Evolutionary conservation across 2,888 invertebrate genomes (phyloP).

Genomic region (Crematogaster levior): DNA sequence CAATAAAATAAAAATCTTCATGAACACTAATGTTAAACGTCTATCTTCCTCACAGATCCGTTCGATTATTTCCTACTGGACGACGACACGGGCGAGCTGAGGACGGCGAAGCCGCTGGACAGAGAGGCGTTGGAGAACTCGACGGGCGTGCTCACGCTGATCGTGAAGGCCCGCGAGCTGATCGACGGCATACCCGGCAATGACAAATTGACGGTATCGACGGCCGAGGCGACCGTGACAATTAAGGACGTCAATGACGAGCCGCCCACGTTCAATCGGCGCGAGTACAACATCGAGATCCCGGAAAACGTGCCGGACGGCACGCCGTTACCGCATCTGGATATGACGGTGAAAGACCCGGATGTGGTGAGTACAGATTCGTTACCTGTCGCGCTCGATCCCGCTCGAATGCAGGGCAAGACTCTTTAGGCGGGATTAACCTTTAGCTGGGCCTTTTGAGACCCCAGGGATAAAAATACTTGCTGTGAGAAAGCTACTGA

Average conservation of each 20-base stretch:
- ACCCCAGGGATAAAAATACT: too few relatives aligned
- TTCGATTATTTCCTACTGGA: conserved; percentile 95
- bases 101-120: conserved; percentile 94
- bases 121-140: conserved; percentile 93
- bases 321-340: conserved; percentile 92
- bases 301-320: conserved; percentile 94
- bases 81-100: conserved; percentile 91
- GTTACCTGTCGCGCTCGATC: background rate
- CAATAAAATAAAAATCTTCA: background rate
- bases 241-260: conserved; percentile 96
- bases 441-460: too few relatives aligned
- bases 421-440: too few relatives aligned
- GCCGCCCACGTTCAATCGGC: conserved; percentile 93
- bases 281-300: conserved; percentile 93
- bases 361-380: conserved; percentile 90
- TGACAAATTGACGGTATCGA: conserved; percentile 90
- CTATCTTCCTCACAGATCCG: conserved; percentile 89
- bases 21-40: background rate
- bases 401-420: background rate
- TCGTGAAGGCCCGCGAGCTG: conserved; percentile 93
- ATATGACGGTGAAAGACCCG: conserved; percentile 94
- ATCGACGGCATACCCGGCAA: conserved; percentile 90
- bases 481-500: too few relatives aligned
- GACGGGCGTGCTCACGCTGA: conserved; percentile 92
- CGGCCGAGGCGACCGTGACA: conserved; percentile 92